Conservation (phyloP, 2,113 vertebrate genomes). For the Gopherus flavomarginatus region DNA sequence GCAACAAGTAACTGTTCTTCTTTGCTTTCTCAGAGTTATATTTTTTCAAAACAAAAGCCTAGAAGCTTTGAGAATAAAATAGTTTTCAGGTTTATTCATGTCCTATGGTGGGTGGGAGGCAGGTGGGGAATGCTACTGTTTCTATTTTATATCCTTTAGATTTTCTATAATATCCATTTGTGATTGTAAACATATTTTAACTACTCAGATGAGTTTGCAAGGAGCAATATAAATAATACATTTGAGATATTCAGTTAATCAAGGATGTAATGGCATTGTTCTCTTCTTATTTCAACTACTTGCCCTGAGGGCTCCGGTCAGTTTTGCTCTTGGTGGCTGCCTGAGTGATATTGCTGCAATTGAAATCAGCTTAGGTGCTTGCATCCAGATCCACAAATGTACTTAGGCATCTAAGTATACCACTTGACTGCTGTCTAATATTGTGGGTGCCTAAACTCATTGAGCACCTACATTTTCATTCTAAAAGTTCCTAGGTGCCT, state of each 20-base stretch:
- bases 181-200: background rate
- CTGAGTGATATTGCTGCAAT: background rate
- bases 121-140: background rate
- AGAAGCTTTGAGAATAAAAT: background rate
- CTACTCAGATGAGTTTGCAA: background rate
- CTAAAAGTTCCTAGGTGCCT: background rate
- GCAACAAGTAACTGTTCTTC: background rate
- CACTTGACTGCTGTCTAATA: background rate
- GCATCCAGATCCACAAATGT: background rate
- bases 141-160: background rate
- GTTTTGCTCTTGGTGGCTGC: background rate
- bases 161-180: background rate
- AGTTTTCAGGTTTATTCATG: background rate
- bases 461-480: background rate
- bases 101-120: background rate
- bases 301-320: fast-evolving
- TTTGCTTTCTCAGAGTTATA: background rate
- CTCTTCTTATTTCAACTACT: background rate
- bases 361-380: background rate
- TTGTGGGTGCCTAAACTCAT: background rate
- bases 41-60: background rate
- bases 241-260: background rate
- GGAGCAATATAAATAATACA: background rate
- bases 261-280: background rate
- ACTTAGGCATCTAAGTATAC: background rate